Evolutionary conservation across 92 coral and sea anemone genomes (phyloP).

Genomic region (Umimayanthus chanpuru): DNA sequence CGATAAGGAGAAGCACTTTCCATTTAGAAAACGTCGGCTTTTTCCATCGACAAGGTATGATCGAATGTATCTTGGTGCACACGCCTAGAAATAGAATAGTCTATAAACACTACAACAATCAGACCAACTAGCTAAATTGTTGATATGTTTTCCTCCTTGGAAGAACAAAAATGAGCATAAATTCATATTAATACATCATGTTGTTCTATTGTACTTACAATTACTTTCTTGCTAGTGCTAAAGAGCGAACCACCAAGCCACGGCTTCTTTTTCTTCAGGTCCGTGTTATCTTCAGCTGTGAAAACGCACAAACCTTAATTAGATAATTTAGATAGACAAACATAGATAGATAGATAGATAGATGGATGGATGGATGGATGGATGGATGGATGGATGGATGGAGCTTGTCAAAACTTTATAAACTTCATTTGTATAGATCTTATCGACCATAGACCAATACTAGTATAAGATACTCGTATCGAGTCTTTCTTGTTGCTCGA

Average conservation of each 20-base stretch:
- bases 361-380: too few relatives aligned
- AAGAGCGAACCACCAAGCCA: constrained; percentile 32
- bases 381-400: too few relatives aligned
- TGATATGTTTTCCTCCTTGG: too few relatives aligned
- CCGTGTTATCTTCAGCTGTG: background rate
- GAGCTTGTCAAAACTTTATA: too few relatives aligned
- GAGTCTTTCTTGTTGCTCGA: too few relatives aligned
- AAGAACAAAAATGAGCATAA: too few relatives aligned
- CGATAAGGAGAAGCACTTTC: constrained; percentile 25
- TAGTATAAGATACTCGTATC: too few relatives aligned
- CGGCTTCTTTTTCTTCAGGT: background rate
- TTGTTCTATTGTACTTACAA: background rate
- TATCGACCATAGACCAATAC: too few relatives aligned
- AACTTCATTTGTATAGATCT: too few relatives aligned
- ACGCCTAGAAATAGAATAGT: background rate
- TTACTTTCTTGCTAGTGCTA: background rate
- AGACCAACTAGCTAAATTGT: background rate
- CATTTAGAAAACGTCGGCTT: constrained; percentile 7
- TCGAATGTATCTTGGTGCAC: constrained; percentile 37
- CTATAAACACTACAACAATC: background rate
- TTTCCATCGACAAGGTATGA: background rate
- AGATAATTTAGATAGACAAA: too few relatives aligned
- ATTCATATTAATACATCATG: too few relatives aligned
- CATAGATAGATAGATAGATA: too few relatives aligned
- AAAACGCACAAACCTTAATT: background rate